phyloP scores from a whole-genome alignment of 2,888 invertebrate genomes.

The Trimorus sp. region DNA sequence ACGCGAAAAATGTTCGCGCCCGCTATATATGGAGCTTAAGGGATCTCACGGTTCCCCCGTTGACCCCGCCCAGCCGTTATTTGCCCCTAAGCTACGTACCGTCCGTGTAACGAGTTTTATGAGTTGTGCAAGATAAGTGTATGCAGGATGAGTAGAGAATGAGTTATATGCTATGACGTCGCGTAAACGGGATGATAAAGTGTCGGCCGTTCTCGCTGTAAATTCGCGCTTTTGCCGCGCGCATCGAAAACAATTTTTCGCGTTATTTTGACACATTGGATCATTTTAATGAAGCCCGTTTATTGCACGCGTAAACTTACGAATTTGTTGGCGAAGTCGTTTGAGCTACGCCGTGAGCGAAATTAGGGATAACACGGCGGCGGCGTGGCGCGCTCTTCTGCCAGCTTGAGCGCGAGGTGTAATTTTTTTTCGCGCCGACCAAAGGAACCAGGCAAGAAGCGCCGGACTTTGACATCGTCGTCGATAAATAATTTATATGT shows the following conservation, averaged over 20 bases:
- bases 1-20: slow-evolving; percentile 49
- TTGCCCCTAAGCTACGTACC: slow-evolving; percentile 64
- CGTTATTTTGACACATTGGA: slow-evolving; percentile 44
- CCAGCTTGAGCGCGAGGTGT: background rate
- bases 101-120: slow-evolving; percentile 68
- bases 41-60: slow-evolving; percentile 47
- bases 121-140: slow-evolving; percentile 68
- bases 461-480: slow-evolving; percentile 27
- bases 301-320: slow-evolving; percentile 11
- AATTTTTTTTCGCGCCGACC: background rate
- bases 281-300: slow-evolving; percentile 52
- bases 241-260: slow-evolving; percentile 59
- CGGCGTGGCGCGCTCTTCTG: too few species aligned
- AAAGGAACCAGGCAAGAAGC: background rate
- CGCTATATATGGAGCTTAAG: slow-evolving; percentile 53
- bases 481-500: slow-evolving; percentile 45
- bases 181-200: slow-evolving; percentile 65
- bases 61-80: slow-evolving; percentile 49
- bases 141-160: slow-evolving; percentile 65
- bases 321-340: slow-evolving; percentile 20
- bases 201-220: slow-evolving; percentile 48
- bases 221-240: slow-evolving; percentile 53
- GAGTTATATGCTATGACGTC: slow-evolving; percentile 64
- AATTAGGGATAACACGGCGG: too few species aligned
- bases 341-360: background rate